Evolutionary conservation across 2,888 invertebrate genomes (phyloP).

Genomic region (Cremastobaeus sp.): DNA sequence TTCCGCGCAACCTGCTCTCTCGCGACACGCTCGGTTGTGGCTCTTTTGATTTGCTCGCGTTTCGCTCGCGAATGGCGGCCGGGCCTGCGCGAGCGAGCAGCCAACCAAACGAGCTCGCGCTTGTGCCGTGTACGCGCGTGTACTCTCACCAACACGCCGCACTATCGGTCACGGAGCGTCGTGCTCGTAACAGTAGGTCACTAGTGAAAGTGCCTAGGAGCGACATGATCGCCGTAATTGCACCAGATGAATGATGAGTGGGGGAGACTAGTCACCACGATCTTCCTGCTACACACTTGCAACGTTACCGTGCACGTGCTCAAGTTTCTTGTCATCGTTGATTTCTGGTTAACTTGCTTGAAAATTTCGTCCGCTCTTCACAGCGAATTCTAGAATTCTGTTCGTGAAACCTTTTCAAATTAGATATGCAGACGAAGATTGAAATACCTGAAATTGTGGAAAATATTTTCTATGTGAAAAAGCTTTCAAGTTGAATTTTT

Average conservation of each 20-base stretch:
- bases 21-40: background rate
- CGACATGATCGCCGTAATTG: conserved; percentile 73
- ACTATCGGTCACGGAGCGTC: conserved; percentile 62
- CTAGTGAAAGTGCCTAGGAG: conserved; percentile 76
- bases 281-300: conserved; percentile 68
- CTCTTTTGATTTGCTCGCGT: conserved; percentile 29
- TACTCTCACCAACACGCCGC: conserved; percentile 35
- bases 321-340: conserved; percentile 34
- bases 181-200: conserved; percentile 74
- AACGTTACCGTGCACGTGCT: conserved; percentile 49
- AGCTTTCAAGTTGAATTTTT: too few species aligned
- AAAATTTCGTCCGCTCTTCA: background rate
- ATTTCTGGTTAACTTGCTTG: background rate
- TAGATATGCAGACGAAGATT: too few species aligned
- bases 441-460: too few species aligned
- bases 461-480: too few species aligned
- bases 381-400: background rate
- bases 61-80: conserved; percentile 34
- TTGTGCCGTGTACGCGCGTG: conserved; percentile 21
- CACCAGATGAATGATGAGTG: conserved; percentile 63
- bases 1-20: conserved; percentile 14
- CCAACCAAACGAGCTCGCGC: conserved; percentile 9
- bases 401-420: background rate
- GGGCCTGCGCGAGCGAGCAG: conserved; percentile 23
- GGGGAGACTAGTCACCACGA: conserved; percentile 65